Evolutionary conservation across 2,797 vertebrate genomes (phyloP).

Genomic region (Acipenser ruthenus): DNA sequence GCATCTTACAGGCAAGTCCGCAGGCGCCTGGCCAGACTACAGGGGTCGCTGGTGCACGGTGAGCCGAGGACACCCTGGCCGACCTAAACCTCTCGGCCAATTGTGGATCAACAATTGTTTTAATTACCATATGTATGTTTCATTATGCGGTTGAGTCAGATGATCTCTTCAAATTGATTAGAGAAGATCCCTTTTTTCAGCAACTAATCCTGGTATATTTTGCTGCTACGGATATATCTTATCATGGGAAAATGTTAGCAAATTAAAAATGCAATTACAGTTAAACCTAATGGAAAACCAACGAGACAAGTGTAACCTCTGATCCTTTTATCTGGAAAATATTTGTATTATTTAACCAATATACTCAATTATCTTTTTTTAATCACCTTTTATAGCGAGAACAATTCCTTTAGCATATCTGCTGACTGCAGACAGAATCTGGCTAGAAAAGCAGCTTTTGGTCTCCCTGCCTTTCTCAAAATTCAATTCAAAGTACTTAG

Average conservation of each 20-base stretch:
- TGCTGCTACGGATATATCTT: background rate
- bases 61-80: too few relatives aligned
- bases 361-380: conserved; percentile 7
- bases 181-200: background rate
- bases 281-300: too few relatives aligned
- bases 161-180: conserved; percentile 1
- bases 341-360: too few relatives aligned
- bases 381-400: conserved; percentile 1
- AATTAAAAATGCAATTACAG: background rate
- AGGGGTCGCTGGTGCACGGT: too few relatives aligned
- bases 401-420: conserved; percentile 6
- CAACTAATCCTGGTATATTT: background rate
- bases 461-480: background rate
- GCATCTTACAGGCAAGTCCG: too few relatives aligned
- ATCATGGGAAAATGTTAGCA: background rate
- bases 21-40: too few relatives aligned
- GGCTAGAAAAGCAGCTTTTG: background rate
- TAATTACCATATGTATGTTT: background rate
- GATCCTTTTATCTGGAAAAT: too few relatives aligned
- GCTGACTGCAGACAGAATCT: conserved; percentile 4
- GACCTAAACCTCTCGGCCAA: too few relatives aligned
- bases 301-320: too few relatives aligned
- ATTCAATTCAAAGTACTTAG: conserved; percentile 5
- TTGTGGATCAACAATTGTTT: background rate
- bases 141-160: background rate